Percentiles rank a stretch among this genome's conserved stretches.
Evolutionary conservation across 2,797 vertebrate species (phyloP).

Genomic region (Neoniphon sammara): DNA sequence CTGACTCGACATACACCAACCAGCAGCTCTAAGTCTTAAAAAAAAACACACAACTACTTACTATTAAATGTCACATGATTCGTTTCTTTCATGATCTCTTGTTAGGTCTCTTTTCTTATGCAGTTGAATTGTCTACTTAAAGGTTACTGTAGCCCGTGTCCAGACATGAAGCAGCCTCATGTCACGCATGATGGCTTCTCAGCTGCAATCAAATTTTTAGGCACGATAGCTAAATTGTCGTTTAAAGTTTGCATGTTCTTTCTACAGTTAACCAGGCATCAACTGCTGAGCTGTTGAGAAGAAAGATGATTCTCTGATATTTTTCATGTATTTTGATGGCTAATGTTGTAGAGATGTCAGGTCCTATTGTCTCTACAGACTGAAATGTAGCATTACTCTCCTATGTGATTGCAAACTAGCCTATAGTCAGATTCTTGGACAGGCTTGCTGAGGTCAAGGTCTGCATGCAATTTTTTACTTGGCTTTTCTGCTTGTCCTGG

Average conservation of each 20-base stretch:
- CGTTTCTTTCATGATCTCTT: neutral
- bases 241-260: too few species aligned
- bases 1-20: neutral
- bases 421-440: slow-evolving; percentile 25
- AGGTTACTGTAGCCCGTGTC: slow-evolving; percentile 17
- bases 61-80: neutral
- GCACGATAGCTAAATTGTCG: neutral
- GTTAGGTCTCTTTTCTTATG: slow-evolving; percentile 8
- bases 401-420: slow-evolving; percentile 13
- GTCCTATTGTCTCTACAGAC: slow-evolving; percentile 1
- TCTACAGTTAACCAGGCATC: too few species aligned
- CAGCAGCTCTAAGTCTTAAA: neutral
- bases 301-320: neutral
- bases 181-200: neutral
- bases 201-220: neutral
- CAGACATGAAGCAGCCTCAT: slow-evolving; percentile 32
- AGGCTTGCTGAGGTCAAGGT: slow-evolving; percentile 46
- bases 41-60: neutral
- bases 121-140: slow-evolving; percentile 1
- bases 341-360: neutral
- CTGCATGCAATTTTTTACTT: slow-evolving; percentile 30
- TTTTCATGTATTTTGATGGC: neutral
- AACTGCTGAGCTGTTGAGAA: neutral
- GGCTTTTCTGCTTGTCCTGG: slow-evolving; percentile 48
- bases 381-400: neutral